Base-by-base conservation (phyloP, 2,113 vertebrate species). In the Symphodus melops region DNA sequence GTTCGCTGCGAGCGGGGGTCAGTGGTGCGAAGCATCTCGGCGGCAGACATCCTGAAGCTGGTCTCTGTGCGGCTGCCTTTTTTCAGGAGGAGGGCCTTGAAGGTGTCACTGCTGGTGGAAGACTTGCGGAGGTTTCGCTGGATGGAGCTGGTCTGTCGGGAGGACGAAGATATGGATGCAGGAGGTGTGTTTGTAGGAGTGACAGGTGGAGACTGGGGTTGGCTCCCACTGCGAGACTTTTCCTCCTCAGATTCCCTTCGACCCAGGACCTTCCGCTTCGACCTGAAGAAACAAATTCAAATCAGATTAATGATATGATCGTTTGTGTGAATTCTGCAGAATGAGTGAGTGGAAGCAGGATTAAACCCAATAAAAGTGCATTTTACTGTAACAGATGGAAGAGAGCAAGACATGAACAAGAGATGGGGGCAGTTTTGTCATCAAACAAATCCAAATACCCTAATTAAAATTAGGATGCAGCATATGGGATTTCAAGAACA, bases 21-120 rank as follows among this genome's bases (percentile, higher is more conserved):
- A 0, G 97, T 98, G 83, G 94, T 95, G 88, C 96, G 97, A 41
- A 99, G 91, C 97, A 99, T 98, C 93, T 99, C 98, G 0, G 98
- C 84, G 0, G 98, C 98, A 0, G 98, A 99, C 97, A 99, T 99
- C 23, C 98, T 95, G 68, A 96, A 97, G 17, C 97, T 94, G 89
- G 94, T 92, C 85, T 98, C 98, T 0, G 96, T 91, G 46, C 97
- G 96, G 70, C 97, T 98, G 23, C 98, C 98, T 39, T 99, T 99
- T 85, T 95, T 97, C 57, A 99, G 94, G 69, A 99, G 93, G n/a
- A 99, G 94, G n/a, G 98, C 98, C 85, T 99, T 99, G 94, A 99
- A 99, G 80, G 92, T 96, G 94, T 99, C 98, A 0, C 96, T 99
- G 95, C 97, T 99, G 91, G 98, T 99, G 86, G 94, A 94, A 33